Conservation (phyloP, 2,888 invertebrate species). For the Ichneumon xanthorius region DNA sequence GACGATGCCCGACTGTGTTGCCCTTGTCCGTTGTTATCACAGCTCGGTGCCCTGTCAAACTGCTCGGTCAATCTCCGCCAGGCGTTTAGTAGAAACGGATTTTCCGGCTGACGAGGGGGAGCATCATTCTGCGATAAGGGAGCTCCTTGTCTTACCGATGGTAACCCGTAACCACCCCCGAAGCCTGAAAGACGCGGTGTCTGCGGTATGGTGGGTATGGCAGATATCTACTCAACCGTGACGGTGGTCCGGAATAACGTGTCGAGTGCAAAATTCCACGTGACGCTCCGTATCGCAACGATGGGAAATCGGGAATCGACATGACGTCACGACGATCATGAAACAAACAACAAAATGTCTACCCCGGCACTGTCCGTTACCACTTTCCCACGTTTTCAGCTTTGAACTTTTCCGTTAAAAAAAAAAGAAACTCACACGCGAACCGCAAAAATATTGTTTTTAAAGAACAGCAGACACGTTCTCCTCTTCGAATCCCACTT, state of each 20-base stretch:
- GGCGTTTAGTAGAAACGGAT: background rate
- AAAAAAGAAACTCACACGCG: too few species aligned
- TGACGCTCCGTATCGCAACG: background rate
- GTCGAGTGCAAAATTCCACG: background rate
- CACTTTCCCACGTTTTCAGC: too few species aligned
- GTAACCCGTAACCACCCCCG: too few species aligned
- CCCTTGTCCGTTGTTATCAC: conserved; percentile 2
- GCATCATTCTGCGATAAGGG: background rate
- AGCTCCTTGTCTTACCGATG: background rate
- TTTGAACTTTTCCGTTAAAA: too few species aligned
- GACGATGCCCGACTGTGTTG: background rate
- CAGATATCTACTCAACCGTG: background rate
- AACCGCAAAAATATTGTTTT: too few species aligned
- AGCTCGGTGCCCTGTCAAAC: background rate
- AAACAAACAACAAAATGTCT: background rate
- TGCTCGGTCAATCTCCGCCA: background rate
- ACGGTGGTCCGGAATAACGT: too few species aligned
- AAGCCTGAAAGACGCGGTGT: too few species aligned
- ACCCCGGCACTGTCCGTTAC: too few species aligned
- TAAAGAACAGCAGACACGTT: too few species aligned
- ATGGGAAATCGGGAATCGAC: background rate
- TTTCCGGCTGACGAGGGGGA: background rate
- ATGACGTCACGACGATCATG: background rate
- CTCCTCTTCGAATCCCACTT: too few species aligned
- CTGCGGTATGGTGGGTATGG: too few species aligned